phyloP scores from a whole-genome alignment of 2,113 vertebrate genomes.

The Gymnorhina tibicen region DNA sequence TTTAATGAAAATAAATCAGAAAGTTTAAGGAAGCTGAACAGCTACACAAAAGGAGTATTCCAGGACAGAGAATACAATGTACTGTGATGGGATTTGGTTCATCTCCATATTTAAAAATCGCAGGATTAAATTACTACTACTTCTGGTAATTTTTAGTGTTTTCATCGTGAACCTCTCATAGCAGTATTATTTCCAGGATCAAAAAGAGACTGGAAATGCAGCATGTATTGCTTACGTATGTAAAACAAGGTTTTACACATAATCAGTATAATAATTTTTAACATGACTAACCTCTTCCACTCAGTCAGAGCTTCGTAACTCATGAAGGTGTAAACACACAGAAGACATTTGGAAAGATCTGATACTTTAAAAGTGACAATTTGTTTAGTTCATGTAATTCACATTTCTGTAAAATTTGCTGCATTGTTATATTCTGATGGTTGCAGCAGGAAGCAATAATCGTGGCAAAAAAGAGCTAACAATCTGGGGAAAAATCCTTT shows the following conservation, averaged over 20 bases:
- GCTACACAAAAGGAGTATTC: not conserved
- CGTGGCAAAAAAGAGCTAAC: not conserved
- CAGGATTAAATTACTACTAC: not conserved
- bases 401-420: not conserved
- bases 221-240: not conserved
- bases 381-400: not conserved
- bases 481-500: not conserved
- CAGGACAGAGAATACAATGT: not conserved
- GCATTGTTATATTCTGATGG: not conserved
- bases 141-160: not conserved
- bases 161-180: not conserved
- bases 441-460: conserved; percentile 18
- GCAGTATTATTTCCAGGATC: not conserved
- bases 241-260: not conserved
- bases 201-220: not conserved
- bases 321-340: not conserved
- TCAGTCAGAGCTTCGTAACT: not conserved
- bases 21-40: not conserved
- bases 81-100: not conserved
- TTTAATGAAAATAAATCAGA: not conserved
- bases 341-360: not conserved
- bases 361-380: not conserved
- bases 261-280: not conserved
- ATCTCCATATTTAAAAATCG: not conserved
- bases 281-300: not conserved